These are phyloP conservation scores for Cherax destructor DNA, from an alignment of 1,140 invertebrate species.

Conservation along the genomic window DNA sequence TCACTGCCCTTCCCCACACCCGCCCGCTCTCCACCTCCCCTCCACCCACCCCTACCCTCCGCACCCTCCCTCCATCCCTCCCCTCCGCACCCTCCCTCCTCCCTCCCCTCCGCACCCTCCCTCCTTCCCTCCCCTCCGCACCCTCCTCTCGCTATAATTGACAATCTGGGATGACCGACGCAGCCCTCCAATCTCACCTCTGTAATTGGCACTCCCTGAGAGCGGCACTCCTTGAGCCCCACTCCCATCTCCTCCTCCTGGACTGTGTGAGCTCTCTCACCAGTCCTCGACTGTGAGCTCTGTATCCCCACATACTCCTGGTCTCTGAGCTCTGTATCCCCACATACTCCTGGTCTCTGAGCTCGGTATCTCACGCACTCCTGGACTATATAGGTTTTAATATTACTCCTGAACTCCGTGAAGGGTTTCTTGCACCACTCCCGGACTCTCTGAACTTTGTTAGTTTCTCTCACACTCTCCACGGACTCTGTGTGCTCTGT, in stretches of 20 bases:
- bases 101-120: background rate
- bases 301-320: background rate
- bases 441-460: no score
- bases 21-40: no score
- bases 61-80: no score
- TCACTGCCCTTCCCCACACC: no score
- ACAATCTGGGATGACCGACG: constrained; percentile 32
- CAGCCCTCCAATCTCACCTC: constrained; percentile 42
- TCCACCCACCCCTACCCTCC: no score
- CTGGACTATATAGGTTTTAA: no score
- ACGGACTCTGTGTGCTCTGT: no score
- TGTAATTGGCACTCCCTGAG: constrained; percentile 28
- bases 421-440: no score
- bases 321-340: background rate
- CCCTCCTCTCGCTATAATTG: constrained; percentile 37
- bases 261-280: background rate
- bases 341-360: background rate
- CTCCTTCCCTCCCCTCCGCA: background rate
- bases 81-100: no score
- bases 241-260: background rate
- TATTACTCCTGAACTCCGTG: no score
- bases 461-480: no score
- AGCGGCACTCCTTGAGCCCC: background rate
- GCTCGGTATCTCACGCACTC: no score
- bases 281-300: background rate